phyloP scores from a whole-genome alignment of 92 coral and sea anemone genomes.

The Muricea muricata region DNA sequence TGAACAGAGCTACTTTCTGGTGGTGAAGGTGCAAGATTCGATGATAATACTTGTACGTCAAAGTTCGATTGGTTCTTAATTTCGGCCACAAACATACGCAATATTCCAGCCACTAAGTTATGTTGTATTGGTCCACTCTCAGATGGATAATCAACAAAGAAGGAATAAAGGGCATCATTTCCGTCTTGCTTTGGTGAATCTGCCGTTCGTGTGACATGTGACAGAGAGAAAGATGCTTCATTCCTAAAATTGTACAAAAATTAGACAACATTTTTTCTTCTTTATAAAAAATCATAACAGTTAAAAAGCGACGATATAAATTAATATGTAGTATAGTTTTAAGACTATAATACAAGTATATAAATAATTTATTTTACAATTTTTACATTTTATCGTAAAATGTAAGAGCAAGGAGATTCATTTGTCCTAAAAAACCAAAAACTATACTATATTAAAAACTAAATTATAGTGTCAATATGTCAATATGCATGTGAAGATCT shows the following conservation, averaged over 20 bases:
- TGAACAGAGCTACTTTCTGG: neutral
- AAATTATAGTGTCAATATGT: too few species aligned
- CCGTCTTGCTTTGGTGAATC: conserved; percentile 15
- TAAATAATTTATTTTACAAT: too few species aligned
- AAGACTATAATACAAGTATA: too few species aligned
- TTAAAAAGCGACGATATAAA: too few species aligned
- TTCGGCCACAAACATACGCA: neutral
- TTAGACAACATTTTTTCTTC: too few species aligned
- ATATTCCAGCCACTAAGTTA: conserved; percentile 18
- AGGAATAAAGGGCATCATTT: neutral
- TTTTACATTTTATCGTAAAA: too few species aligned
- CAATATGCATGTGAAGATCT: too few species aligned
- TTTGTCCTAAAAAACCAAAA: too few species aligned
- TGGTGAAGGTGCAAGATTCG: neutral
- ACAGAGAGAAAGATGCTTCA: conserved; percentile 1
- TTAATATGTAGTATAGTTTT: too few species aligned
- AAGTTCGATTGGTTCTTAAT: neutral
- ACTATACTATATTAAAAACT: too few species aligned
- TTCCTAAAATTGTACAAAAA: neutral
- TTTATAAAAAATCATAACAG: too few species aligned
- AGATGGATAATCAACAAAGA: conserved; percentile 21
- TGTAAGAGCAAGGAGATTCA: too few species aligned
- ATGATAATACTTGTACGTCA: neutral
- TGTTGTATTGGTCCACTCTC: conserved; percentile 3
- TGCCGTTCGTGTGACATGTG: conserved; percentile 11